Base-by-base conservation (phyloP, 2,797 vertebrate species). In the Chelon labrosus region DNA sequence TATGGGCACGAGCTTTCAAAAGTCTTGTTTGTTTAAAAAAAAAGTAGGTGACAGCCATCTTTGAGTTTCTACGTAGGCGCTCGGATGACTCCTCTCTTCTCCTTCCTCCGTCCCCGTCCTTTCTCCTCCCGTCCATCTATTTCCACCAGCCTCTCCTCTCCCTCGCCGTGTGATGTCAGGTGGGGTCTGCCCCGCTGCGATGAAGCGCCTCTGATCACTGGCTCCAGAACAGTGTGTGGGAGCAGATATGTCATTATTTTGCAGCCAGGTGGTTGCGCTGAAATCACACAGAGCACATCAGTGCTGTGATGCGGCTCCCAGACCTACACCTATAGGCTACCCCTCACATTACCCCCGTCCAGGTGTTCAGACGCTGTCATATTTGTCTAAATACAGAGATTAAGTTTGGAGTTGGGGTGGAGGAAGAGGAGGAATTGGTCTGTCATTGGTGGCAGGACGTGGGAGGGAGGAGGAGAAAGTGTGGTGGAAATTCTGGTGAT, bases 181-280 rank as follows among this genome's bases (percentile, higher is more conserved):
- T 77, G 75, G 82, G 79, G 82, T 80, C 72, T 78, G 77, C 72
- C 88, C 83, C 27, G 79, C 88, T 80, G 89, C 6, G 80, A 78
- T 59, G 77, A 44, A 67, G 81, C 68, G 7, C 2, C 76, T 71
- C 82, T 80, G 85, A 85, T 86, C 79, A 47, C 50, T 51, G 35
- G 68, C 83, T 84, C 75, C 65, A 4, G 17, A 75, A 16, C 79
- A 22, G 66, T 53, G 86, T 72, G 88, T 89, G 88, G 88, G 91
- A 86, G 87, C 87, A 86, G 85, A 85, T 85, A 83, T 92, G 88
- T 90, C 88, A 89, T 92, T 91, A 92, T 87, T 81, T 72, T 79
- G 62, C 73, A 85, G 82, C 86, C 91, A 91, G 89, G 91, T 92
- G 91, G 85, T 72, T 22, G 57, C 0, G 14, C 49, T 39, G 65